phyloP scores from a whole-genome alignment of 1,140 invertebrate species.

The Battus philenor region DNA sequence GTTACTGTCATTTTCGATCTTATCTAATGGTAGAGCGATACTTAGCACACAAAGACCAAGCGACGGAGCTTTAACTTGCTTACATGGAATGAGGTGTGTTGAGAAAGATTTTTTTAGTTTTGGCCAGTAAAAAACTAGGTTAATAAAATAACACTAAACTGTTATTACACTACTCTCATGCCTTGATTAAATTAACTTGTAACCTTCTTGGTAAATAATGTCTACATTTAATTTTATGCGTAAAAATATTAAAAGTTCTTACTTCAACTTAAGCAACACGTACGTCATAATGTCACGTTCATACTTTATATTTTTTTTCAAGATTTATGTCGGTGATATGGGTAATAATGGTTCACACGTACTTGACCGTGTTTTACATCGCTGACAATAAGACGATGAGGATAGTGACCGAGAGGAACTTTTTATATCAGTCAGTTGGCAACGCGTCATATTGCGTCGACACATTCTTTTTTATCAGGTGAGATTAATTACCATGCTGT shows the following conservation, averaged over 20 bases:
- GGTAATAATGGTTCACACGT: slow-evolving; percentile 96
- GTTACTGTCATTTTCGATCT: slow-evolving; percentile 79
- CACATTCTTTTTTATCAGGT: slow-evolving; percentile 94
- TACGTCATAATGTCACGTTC: neutral
- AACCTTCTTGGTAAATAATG: too few relatives aligned
- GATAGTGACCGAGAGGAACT: slow-evolving; percentile 84
- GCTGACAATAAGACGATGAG: slow-evolving; percentile 86
- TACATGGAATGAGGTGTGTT: slow-evolving; percentile 84
- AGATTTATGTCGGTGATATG: slow-evolving; percentile 89
- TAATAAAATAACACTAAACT: too few relatives aligned
- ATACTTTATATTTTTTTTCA: slow-evolving; percentile 18
- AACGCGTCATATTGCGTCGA: slow-evolving; percentile 95
- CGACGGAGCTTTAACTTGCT: slow-evolving; percentile 82
- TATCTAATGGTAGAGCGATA: slow-evolving; percentile 70
- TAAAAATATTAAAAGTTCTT: too few relatives aligned
- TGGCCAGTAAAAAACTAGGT: too few relatives aligned
- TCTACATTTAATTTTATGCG: too few relatives aligned
- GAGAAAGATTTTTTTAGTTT: too few relatives aligned
- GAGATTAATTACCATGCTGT: too few relatives aligned
- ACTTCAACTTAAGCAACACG: too few relatives aligned
- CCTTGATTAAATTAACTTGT: too few relatives aligned
- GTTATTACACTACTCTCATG: too few relatives aligned
- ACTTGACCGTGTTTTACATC: slow-evolving; percentile 86
- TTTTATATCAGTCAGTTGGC: slow-evolving; percentile 89
- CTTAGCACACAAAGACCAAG: slow-evolving; percentile 59